Percentiles rank a stretch among this genome's conserved stretches.
These are phyloP conservation scores for Coranthus polyacanthus DNA, from an alignment of 2,797 vertebrate species.

Conservation along the genomic window DNA sequence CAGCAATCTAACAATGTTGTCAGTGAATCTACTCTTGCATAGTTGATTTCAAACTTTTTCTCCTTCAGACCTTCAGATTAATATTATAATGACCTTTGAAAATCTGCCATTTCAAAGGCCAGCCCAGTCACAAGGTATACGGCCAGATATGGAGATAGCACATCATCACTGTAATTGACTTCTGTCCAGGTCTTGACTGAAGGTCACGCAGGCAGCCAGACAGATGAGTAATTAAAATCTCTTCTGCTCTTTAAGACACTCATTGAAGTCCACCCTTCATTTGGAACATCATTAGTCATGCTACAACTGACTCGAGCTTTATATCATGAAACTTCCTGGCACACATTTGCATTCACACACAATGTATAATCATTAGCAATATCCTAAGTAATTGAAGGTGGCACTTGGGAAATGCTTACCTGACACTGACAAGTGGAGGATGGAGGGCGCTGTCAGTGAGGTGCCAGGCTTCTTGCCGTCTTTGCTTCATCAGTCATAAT, in stretches of 20 bases:
- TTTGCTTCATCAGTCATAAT: constrained; percentile 62
- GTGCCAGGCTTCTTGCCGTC: constrained; percentile 43
- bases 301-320: constrained; percentile 53
- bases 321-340: constrained; percentile 48
- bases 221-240: constrained; percentile 80
- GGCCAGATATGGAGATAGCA: constrained; percentile 47
- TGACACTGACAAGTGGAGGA: constrained; percentile 71
- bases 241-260: constrained; percentile 72
- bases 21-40: constrained; percentile 24
- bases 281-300: constrained; percentile 77
- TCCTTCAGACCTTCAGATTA: constrained; percentile 51
- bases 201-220: constrained; percentile 72
- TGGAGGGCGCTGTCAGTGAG: constrained; percentile 65
- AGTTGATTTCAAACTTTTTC: constrained; percentile 42
- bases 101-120: constrained; percentile 57
- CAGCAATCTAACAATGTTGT: constrained; percentile 16
- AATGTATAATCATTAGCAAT: constrained; percentile 78
- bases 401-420: constrained; percentile 77
- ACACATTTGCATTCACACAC: constrained; percentile 66
- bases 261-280: constrained; percentile 71
- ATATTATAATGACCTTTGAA: constrained; percentile 71
- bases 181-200: constrained; percentile 75
- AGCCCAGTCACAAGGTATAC: constrained; percentile 37
- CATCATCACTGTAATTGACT: constrained; percentile 78
- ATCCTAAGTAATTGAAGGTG: constrained; percentile 78